Evolutionary conservation across 2,888 invertebrate species (phyloP), one percentile per base, ranked within the genome.

Genomic region (Mylabris sibirica): DNA sequence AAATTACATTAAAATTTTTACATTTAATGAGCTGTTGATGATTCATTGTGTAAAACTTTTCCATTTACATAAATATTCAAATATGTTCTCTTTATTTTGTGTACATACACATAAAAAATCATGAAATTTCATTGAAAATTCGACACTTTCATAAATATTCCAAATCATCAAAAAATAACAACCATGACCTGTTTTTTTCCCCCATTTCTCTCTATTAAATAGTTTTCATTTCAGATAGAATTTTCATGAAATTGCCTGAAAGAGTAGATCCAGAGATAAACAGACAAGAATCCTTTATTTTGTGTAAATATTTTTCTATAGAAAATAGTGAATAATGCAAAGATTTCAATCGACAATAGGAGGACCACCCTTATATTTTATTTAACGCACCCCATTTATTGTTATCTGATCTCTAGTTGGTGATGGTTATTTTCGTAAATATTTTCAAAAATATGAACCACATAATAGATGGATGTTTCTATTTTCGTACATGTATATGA

Each of bases 291-390:
- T 5, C 49, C 17, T 17, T 49, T 20, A 49, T 17, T 49, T 20
- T 49, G 8, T 49, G 49, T 20, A 49, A 49, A 49, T 49, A 49
- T 49, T 20, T 49, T 49, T 49, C 49, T 49, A 49, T 49, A 49
- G 41, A 41, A 41, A 3, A n/a, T 17, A n/a, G 41, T 20, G 20
- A 49, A 49, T 49, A 9, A 17, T 49, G 20, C 3, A 17, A 49
- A 49, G 49, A 49, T 49, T 49, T 5, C 20, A 20, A 49, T 49
- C 8, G 66, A 74, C 72, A 71, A 74, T 78, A 79, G 79, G 78
- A 78, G 71, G 78, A 30, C 74, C 74, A 73, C 74, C 76, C 77
- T 77, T 78, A 79, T 80, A 77, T 78, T 79, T 78, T 80, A 80
- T 80, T 79, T 78, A 79, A 77, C 77, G 77, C 74, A 71, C 68